Base-by-base conservation (phyloP, 2,888 invertebrate genomes). In the Sminthurinus aureus region DNA sequence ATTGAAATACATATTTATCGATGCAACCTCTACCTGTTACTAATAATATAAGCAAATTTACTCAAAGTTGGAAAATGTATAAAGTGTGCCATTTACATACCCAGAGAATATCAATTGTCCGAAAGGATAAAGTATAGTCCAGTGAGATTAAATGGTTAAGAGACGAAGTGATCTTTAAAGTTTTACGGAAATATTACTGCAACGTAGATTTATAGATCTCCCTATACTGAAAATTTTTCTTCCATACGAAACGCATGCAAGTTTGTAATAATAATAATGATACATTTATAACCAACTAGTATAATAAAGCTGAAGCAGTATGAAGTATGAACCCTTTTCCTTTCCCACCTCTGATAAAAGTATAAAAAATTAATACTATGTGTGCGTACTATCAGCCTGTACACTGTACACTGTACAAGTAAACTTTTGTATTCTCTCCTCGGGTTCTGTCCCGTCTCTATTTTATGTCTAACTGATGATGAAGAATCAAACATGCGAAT, bases 401-500 rank as follows among this genome's bases (percentile, higher is more conserved):
- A 50, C 12, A 73, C 24, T 22, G 26, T 73, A 73, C 73, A 15
- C 26, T 24, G 15, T 15, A 73, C 15, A 9, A 4, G 38, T 73
- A 26, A 24, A 73, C 26, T 8, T 67, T 8, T 58, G 38, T 22
- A 24, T 73, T 6, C 51, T 52, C 38, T 50, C 38, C 38, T 38
- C 12, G 51, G 58, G 11, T 58, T 58, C 58, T 77, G 66, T 52
- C 78, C 66, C 66, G 26, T 15, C 18, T 78, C 77, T 77, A 66
- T 52, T 66, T 78, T 66, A n/a, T 15, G 12, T 78, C 64, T 26
- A 24, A 24, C 73, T 73, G 58, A 58, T 58, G 78, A 78, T 78
- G 78, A 78, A 78, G 66, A 78, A 78, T 78, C 78, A 78, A 78
- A 78, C 78, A 78, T 78, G 78, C 78, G 78, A 78, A 78, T 78